Conservation (phyloP, 2,113 vertebrate genomes). For the Malurus elegans region DNA sequence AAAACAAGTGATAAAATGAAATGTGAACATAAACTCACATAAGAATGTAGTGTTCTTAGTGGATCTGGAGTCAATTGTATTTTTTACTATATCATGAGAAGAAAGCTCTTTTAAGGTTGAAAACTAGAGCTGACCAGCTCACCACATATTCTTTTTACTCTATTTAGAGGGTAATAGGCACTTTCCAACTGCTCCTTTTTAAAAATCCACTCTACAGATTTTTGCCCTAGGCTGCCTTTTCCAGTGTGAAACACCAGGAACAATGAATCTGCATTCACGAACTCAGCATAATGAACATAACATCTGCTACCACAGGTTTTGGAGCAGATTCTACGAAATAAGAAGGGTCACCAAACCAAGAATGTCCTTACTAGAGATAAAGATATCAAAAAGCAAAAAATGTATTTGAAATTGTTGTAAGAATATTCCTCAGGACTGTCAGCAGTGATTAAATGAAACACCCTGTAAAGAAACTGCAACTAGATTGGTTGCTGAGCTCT, state of each 20-base stretch:
- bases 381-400: neutral
- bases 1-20: neutral
- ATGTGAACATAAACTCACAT: neutral
- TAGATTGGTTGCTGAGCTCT: neutral
- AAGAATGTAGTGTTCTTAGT: neutral
- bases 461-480: neutral
- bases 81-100: neutral
- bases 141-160: neutral
- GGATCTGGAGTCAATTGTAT: neutral
- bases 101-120: neutral
- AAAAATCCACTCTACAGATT: neutral
- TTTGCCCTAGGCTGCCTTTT: neutral
- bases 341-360: neutral
- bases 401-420: neutral
- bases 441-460: neutral
- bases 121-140: neutral
- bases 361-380: neutral
- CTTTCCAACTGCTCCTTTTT: neutral
- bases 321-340: neutral
- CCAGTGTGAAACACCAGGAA: neutral
- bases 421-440: neutral
- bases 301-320: neutral
- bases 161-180: neutral
- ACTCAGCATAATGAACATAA: accelerated
- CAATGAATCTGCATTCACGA: neutral